Percentiles rank a stretch among this genome's conserved stretches.
phyloP scores from a whole-genome alignment of 2,797 vertebrate genomes.

The Amblyraja radiata region DNA sequence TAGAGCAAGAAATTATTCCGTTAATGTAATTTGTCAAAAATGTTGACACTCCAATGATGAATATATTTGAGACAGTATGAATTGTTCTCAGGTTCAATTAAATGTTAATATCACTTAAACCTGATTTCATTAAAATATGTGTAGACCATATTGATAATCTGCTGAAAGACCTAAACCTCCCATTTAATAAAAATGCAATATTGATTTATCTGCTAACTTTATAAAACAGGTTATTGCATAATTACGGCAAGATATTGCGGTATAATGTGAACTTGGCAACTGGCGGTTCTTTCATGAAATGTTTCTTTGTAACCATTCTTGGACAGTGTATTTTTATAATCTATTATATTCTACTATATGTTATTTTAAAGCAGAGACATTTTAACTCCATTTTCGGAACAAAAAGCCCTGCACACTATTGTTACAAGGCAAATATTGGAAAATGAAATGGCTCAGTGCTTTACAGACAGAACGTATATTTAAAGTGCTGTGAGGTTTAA shows the following conservation, averaged over 20 bases:
- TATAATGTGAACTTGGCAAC: background rate
- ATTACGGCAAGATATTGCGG: background rate
- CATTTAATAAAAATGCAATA: slow-evolving; percentile 25
- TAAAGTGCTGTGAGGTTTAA: slow-evolving; percentile 34
- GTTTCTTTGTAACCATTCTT: slow-evolving; percentile 1
- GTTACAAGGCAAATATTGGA: slow-evolving; percentile 39
- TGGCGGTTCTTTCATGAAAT: background rate
- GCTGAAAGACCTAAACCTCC: background rate
- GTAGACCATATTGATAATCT: background rate
- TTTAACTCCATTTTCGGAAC: slow-evolving; percentile 40
- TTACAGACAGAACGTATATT: slow-evolving; percentile 42
- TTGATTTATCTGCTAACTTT: slow-evolving; percentile 21
- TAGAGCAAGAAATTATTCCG: background rate
- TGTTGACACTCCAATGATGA: background rate
- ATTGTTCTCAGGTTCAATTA: background rate
- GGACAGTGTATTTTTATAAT: slow-evolving; percentile 10
- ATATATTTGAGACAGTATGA: background rate
- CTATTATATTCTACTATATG: slow-evolving; percentile 23
- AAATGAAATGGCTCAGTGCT: slow-evolving; percentile 47
- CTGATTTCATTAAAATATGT: slow-evolving; percentile 1
- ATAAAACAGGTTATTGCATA: slow-evolving; percentile 26
- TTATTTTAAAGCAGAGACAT: slow-evolving; percentile 22
- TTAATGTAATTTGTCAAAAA: background rate
- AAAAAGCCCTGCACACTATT: slow-evolving; percentile 42
- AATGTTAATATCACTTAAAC: background rate